Percentiles rank a stretch among this genome's conserved stretches.
phyloP scores from a whole-genome alignment of 1,140 invertebrate genomes.

The Bradynema listronoti region DNA sequence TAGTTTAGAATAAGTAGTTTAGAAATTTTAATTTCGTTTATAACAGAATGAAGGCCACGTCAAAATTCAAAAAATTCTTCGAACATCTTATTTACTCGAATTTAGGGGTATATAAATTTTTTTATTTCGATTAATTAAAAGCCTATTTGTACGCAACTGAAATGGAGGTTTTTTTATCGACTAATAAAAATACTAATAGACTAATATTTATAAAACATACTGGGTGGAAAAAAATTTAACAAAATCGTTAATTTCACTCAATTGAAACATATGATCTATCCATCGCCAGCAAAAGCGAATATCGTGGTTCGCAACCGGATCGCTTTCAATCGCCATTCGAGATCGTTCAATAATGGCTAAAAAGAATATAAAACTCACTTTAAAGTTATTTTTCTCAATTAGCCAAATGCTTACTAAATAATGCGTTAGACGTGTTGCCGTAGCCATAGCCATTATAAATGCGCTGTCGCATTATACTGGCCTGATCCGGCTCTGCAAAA shows the following conservation, averaged over 20 bases:
- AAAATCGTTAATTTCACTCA: background rate
- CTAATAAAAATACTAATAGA: background rate
- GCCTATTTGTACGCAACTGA: too few species aligned
- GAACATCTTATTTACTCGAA: too few species aligned
- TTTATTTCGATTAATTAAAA: background rate
- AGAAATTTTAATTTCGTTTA: background rate
- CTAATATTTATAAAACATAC: background rate
- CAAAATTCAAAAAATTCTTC: too few species aligned
- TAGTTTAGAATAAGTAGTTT: background rate
- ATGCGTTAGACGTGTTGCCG: constrained; percentile 20
- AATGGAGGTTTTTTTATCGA: too few species aligned
- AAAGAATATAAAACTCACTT: background rate
- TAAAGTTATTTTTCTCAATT: background rate
- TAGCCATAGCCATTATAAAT: constrained; percentile 29
- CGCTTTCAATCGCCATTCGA: constrained; percentile 22
- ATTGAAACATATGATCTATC: constrained; percentile 22
- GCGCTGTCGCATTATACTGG: constrained; percentile 4
- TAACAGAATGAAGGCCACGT: background rate
- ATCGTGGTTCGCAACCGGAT: constrained; percentile 23
- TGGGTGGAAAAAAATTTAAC: background rate
- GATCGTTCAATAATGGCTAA: constrained; percentile 29
- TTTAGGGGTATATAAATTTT: background rate
- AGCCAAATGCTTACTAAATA: constrained; percentile 13
- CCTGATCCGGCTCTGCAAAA: constrained; percentile 10
- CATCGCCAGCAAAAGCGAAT: constrained; percentile 34